These are phyloP conservation scores for Panurus biarmicus DNA, from an alignment of 2,113 vertebrate genomes.

Conservation along the genomic window DNA sequence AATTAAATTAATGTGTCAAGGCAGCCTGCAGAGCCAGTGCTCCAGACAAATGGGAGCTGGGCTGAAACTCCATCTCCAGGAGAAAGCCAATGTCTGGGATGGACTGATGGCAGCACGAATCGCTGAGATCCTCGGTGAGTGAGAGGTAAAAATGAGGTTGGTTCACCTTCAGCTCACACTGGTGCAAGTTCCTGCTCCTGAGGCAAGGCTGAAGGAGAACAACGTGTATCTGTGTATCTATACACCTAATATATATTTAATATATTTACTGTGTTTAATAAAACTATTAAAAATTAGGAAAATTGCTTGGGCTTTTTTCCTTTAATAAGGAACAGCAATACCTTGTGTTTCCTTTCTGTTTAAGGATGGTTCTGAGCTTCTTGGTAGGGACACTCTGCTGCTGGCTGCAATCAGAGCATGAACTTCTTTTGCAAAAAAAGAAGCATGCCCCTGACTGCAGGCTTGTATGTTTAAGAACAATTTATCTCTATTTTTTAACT, in stretches of 20 bases:
- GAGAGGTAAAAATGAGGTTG: neutral
- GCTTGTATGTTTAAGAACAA: neutral
- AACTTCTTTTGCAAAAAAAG: neutral
- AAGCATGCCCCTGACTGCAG: neutral
- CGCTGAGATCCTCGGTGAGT: accelerated
- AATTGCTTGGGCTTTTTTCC: neutral
- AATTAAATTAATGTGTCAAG: slow-evolving; percentile 29
- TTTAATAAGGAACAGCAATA: neutral
- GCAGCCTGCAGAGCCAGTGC: neutral
- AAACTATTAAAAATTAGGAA: neutral
- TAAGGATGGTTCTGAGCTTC: neutral
- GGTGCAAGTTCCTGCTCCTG: neutral
- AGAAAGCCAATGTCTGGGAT: neutral
- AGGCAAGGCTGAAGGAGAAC: neutral
- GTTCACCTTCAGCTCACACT: neutral
- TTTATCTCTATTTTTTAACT: neutral
- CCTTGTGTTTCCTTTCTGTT: neutral
- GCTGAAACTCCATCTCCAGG: neutral
- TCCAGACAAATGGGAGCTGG: slow-evolving; percentile 10
- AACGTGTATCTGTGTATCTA: accelerated
- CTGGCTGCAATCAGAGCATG: neutral
- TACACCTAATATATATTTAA: neutral
- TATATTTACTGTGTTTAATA: too few species aligned
- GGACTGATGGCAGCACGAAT: neutral
- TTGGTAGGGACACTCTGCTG: neutral